Conservation (phyloP, 2,888 invertebrate genomes). For the Mesoligia furuncula region DNA sequence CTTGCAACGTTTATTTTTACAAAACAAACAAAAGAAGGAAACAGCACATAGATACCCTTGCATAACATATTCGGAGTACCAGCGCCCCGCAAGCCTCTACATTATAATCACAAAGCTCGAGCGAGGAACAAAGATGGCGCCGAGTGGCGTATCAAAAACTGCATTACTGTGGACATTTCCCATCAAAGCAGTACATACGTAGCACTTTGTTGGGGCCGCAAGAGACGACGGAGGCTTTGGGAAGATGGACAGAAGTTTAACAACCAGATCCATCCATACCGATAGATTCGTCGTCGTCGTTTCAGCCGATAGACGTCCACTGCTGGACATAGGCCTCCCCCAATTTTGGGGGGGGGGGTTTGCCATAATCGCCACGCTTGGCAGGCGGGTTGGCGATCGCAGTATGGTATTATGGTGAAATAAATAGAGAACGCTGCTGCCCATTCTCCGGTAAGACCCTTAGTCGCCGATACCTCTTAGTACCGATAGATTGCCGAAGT, state of each 20-base stretch:
- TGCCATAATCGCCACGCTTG: too few species aligned
- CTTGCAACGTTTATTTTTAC: neutral
- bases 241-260: conserved; percentile 45
- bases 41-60: neutral
- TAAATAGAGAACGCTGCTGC: too few species aligned
- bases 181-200: conserved; percentile 67
- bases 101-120: conserved; percentile 66
- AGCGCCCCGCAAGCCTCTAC: conserved; percentile 16
- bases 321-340: too few species aligned
- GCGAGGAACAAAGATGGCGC: conserved; percentile 53
- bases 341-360: too few species aligned
- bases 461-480: too few species aligned
- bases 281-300: too few species aligned
- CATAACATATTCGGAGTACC: conserved; percentile 34
- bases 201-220: conserved; percentile 63
- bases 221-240: conserved; percentile 13
- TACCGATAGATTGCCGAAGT: neutral
- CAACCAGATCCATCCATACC: too few species aligned
- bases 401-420: too few species aligned
- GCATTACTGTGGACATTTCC: conserved; percentile 68
- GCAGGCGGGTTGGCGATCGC: too few species aligned
- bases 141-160: conserved; percentile 68
- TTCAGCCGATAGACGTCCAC: too few species aligned
- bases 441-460: too few species aligned
- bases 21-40: conserved; percentile 4